These are phyloP conservation scores for Cladopsammia gracilis DNA, from an alignment of 64 coral and sea anemone genomes.

Conservation along the genomic window DNA sequence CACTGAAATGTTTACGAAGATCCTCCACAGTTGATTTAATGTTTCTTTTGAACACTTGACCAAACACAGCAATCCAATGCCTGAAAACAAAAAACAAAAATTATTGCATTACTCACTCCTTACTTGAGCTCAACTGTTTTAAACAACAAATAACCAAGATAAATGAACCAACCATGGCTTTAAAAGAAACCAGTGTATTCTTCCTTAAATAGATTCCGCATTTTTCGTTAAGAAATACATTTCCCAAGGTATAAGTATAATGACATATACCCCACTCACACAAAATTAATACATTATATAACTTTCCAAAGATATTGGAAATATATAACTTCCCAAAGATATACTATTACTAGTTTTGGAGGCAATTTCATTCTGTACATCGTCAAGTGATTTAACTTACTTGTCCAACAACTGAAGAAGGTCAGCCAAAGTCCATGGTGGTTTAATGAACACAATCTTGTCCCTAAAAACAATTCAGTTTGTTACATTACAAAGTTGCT, in stretches of 20 bases:
- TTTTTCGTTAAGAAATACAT: too few relatives aligned
- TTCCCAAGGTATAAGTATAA: too few relatives aligned
- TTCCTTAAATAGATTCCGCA: too few relatives aligned
- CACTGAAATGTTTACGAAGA: constrained; percentile 45
- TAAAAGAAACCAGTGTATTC: too few relatives aligned
- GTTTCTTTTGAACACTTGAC: constrained; percentile 77
- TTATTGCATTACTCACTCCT: too few relatives aligned
- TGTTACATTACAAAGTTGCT: background rate
- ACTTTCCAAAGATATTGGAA: background rate
- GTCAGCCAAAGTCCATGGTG: constrained; percentile 82
- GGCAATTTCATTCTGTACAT: background rate
- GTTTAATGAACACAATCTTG: constrained; percentile 74
- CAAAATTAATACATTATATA: too few relatives aligned
- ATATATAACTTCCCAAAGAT: background rate
- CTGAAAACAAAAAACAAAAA: background rate
- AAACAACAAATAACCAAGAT: too few relatives aligned
- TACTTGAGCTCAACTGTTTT: too few relatives aligned
- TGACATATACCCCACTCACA: too few relatives aligned
- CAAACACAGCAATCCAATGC: constrained; percentile 92
- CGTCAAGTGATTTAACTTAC: constrained; percentile 35
- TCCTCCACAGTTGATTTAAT: constrained; percentile 65
- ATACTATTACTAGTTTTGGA: background rate
- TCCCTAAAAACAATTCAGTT: constrained; percentile 47
- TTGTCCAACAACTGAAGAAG: constrained; percentile 76
- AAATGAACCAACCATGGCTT: too few relatives aligned